Evolutionary conservation across 2,797 vertebrate species (phyloP), one percentile per base, ranked within the genome.

Genomic region (Anomalospiza imberbis): DNA sequence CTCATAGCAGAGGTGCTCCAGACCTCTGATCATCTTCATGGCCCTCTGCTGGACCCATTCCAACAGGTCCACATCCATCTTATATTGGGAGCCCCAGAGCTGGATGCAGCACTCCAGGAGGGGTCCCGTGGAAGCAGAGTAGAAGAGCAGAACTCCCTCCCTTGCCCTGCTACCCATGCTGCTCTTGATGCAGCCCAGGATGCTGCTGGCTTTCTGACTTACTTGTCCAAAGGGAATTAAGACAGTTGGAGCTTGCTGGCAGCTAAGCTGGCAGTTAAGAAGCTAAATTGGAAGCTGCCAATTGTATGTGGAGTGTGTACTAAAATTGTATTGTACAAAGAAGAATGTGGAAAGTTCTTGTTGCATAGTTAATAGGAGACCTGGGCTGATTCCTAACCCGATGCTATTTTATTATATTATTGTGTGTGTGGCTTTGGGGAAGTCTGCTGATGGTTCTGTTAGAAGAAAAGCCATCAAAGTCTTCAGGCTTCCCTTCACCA

Each of bases 381-480:
- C 29, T 73, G 17, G 7, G 9, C 34, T 0, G 0, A 17, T 67
- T 83, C 24, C 19, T 71, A 45, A n/a, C 7, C 40, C 47, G 11
- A n/a, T n/a, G 8, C 13, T 53, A 21, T 31, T 28, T 53, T n/a
- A 29, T 13, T n/a, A 9, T 24, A 38, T 38, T 40, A 6, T 68
- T 50, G 63, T 66, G 14, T 75, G 4, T 50, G 17, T 76, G 70
- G 42, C 16, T 29, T 86, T 8, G 26, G 21, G 24, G 4, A 89
- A 74, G 28, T 34, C 22, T 51, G 13, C 31, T 79, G 19, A 26
- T 72, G 22, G 22, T 44, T 77, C 53, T 1, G 0, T 67, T 78
- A 34, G 7, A 57, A 36, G 17, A 53, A 65, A 72, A 90, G 24
- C 7, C 16, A 24, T 18, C 13, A 44, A 44, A 19, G 4, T 75